These are phyloP conservation scores for Cheilosia impressa DNA, from an alignment of 2,888 invertebrate genomes.

Conservation along the genomic window DNA sequence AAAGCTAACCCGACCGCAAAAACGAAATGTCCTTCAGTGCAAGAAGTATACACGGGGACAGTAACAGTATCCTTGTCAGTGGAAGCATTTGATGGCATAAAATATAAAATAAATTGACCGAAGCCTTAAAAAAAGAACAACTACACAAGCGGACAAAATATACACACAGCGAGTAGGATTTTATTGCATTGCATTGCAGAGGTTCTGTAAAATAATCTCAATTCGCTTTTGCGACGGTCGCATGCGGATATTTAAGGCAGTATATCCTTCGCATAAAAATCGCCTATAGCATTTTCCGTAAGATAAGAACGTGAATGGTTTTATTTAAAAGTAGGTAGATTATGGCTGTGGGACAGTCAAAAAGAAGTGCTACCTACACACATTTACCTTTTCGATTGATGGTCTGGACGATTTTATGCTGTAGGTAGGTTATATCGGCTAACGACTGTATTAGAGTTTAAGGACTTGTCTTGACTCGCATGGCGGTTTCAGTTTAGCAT, in stretches of 20 bases:
- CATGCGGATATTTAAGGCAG: slow-evolving; percentile 8
- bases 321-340: slow-evolving; percentile 1
- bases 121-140: slow-evolving; percentile 19
- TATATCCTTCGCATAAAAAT: slow-evolving; percentile 33
- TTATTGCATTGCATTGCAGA: slow-evolving; percentile 38
- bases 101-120: slow-evolving; percentile 59
- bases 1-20: slow-evolving; percentile 39
- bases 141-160: neutral
- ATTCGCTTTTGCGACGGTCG: slow-evolving; percentile 7
- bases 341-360: neutral
- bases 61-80: slow-evolving; percentile 6
- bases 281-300: neutral
- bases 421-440: too few species aligned
- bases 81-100: slow-evolving; percentile 37
- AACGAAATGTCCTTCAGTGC: slow-evolving; percentile 31
- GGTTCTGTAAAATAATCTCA: slow-evolving; percentile 23
- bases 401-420: too few species aligned
- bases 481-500: too few species aligned
- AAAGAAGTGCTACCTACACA: too few species aligned
- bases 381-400: too few species aligned
- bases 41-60: neutral
- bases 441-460: too few species aligned
- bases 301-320: neutral
- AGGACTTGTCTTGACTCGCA: too few species aligned
- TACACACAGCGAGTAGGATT: slow-evolving; percentile 4